Percentiles rank a stretch among this genome's conserved stretches.
phyloP scores from a whole-genome alignment of 2,113 vertebrate genomes.

The Alaudala cheleensis region DNA sequence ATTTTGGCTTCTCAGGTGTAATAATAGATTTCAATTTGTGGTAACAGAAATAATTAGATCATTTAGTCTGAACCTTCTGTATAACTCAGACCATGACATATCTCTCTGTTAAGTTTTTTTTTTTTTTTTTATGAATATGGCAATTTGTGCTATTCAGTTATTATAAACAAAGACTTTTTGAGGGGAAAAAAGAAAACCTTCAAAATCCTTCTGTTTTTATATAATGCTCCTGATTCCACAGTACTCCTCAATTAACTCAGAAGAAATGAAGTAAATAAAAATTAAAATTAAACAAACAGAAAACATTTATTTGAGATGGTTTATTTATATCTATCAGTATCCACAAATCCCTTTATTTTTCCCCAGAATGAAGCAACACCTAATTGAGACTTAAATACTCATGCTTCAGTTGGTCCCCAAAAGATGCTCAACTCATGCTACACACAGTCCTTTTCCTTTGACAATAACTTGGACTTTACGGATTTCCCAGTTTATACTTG shows the following conservation, averaged over 20 bases:
- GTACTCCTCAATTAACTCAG: neutral
- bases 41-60: neutral
- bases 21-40: neutral
- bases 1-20: neutral
- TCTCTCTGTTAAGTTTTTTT: neutral
- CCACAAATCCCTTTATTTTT: neutral
- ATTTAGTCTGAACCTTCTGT: neutral
- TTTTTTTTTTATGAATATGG: neutral
- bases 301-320: neutral
- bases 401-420: neutral
- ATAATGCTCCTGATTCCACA: neutral
- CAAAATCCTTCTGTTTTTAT: neutral
- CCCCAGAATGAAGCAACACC: neutral
- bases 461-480: neutral
- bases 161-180: neutral
- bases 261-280: neutral
- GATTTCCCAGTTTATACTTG: neutral
- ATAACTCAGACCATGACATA: neutral
- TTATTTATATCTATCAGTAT: neutral
- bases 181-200: fast-evolving
- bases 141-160: neutral
- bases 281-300: neutral
- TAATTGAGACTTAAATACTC: neutral
- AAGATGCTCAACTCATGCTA: neutral
- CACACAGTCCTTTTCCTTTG: neutral